Evolutionary conservation across 2,113 vertebrate species (phyloP), one percentile per base, ranked within the genome.

Genomic region (Grus americana): DNA sequence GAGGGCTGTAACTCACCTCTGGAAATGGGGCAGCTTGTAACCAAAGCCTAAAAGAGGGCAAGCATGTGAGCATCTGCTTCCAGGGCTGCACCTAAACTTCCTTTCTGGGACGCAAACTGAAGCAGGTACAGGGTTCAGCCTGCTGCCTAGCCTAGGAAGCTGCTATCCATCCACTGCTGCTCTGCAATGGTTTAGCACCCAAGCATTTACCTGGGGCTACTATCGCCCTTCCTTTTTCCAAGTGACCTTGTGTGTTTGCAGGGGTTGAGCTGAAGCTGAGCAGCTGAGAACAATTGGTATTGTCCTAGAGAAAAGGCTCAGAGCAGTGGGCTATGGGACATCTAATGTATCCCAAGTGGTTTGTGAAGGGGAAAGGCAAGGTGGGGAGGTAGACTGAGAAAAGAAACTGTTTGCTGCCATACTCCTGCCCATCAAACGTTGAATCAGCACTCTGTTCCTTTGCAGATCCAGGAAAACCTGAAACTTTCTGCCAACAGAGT

Each of bases 381-480:
- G 36, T 18, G 10, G 26, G 34, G 12, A 63, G 22, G 9, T 26
- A 10, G 10, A 24, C 30, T 24, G 40, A 27, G 46, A 40, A 59
- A 50, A 85, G 17, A 38, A 74, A 13, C 15, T n/a, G 11, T 12
- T 67, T 63, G 36, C 46, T 92, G 38, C 58, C 5, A 2, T 57
- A 5, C 1, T 55, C 9, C 20, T 81, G 17, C 73, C 38, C 10
- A 24, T 21, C 2, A 5, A 54, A 47, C 0, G 2, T 38, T 46
- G 52, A 58, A 63, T n/a, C 29, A 29, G 24, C 1, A 5, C 42
- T 91, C 68, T 76, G 24, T 70, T 84, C 20, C 58, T 90, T 80
- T 97, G 49, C 81, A 99, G 98, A 95, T 99, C 57, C 96, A 88
- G 50, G 87, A 98, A 66, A 97, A 97, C 61, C 79, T 98, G 92